These are phyloP conservation scores for Clavelina lepadiformis DNA, from an alignment of 23 tunicate species.

Conservation along the genomic window DNA sequence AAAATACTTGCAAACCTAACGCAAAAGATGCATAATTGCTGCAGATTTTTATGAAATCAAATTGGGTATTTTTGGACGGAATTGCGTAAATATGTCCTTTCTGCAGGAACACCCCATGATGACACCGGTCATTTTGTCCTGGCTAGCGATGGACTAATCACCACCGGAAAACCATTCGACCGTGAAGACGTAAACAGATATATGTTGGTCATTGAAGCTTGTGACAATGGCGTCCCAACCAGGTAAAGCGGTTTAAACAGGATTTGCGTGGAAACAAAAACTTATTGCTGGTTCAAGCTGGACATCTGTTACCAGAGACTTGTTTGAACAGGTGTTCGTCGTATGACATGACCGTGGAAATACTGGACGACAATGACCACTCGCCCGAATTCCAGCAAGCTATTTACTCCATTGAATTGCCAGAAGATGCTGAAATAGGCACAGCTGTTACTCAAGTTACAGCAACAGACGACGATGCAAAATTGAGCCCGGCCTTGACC, in stretches of 20 bases:
- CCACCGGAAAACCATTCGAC: constrained; percentile 42
- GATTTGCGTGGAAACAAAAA: neutral
- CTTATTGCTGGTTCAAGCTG: neutral
- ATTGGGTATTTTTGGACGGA: no score
- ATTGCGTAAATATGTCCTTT: no score
- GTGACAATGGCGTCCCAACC: constrained; percentile 60
- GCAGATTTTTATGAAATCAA: no score
- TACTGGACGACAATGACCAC: constrained; percentile 76
- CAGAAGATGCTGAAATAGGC: constrained; percentile 55
- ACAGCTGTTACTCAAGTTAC: constrained; percentile 38
- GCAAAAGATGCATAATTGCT: no score
- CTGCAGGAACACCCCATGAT: no score
- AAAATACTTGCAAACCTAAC: no score
- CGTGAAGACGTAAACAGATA: constrained; percentile 40
- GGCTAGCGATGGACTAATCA: constrained; percentile 45
- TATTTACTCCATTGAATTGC: constrained; percentile 36
- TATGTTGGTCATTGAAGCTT: constrained; percentile 37
- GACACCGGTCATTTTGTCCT: constrained; percentile 38
- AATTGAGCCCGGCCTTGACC: constrained; percentile 25
- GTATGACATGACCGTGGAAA: constrained; percentile 27
- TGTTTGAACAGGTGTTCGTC: constrained; percentile 38
- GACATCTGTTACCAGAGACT: neutral
- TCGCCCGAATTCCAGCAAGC: constrained; percentile 39
- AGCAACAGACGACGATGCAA: constrained; percentile 62
- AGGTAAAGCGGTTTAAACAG: constrained; percentile 17